Conservation (phyloP, 2,888 invertebrate genomes). For the Andrena bucephala region DNA sequence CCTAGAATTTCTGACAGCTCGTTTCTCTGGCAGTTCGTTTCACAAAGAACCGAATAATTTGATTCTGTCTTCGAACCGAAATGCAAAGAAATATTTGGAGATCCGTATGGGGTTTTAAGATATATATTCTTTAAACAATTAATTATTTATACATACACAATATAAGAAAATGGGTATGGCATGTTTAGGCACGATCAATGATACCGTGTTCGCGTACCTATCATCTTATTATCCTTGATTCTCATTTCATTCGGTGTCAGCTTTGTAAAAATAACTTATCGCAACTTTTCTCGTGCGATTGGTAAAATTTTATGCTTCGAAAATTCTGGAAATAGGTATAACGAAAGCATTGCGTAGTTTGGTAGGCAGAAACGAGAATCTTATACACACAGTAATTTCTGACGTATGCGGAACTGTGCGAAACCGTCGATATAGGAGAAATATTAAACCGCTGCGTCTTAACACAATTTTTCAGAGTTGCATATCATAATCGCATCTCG, state of each 20-base stretch:
- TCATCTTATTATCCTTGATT: neutral
- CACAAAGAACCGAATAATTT: neutral
- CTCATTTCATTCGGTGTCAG: constrained; percentile 3
- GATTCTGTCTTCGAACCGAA: neutral
- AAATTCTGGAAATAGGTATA: neutral
- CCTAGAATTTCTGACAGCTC: constrained; percentile 4
- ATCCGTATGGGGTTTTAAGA: neutral
- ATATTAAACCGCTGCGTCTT: neutral
- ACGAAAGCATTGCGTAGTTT: neutral
- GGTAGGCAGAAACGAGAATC: neutral
- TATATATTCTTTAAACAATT: constrained; percentile 7
- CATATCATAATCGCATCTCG: neutral
- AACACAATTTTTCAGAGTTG: neutral
- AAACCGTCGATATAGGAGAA: neutral
- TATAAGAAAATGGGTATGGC: neutral
- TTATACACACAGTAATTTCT: constrained; percentile 9
- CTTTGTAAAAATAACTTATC: constrained; percentile 9
- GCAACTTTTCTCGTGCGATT: neutral
- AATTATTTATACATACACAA: constrained; percentile 2
- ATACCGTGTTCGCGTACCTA: constrained; percentile 1
- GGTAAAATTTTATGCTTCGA: neutral
- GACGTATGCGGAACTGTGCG: neutral
- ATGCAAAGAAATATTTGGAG: neutral
- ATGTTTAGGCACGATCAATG: constrained; percentile 28
- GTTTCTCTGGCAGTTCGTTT: neutral